Base-by-base conservation (phyloP, 1,140 invertebrate species). In the Grapholita molesta region DNA sequence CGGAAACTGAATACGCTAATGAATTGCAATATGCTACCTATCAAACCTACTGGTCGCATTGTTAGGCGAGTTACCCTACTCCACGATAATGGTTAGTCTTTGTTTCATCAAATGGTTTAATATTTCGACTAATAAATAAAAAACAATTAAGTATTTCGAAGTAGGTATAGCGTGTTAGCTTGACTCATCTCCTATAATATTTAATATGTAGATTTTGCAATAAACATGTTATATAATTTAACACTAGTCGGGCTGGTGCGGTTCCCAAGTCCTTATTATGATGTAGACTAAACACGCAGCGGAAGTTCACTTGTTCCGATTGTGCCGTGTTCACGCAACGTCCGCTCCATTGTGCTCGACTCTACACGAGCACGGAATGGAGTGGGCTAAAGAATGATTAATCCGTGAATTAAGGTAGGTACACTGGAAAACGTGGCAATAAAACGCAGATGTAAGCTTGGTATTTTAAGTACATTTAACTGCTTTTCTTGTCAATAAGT, bases 261-360 rank as follows among this genome's bases (percentile, higher is more conserved):
- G 42, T 48, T 48, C 42, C 42, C 42, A 48, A 48, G 42, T 48
- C 7, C 28, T 61, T 8, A 61, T 61, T 61, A 28, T 61, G 55
- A 23, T 61, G 55, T 61, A 61, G 55, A 72, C 42, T 52, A 66
- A 67, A 66, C 64, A 70, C 67, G 68, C 76, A 75, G 68, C 83
- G 83, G 83, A 87, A 84, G 80, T 79, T 66, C 69, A 70, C 75
- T 73, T 77, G 70, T 80, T 79, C 77, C 77, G 82, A 82, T 81
- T 79, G 80, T 80, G 70, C 75, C 75, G 70, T 42, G 70, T 71
- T 77, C 74, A 79, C 76, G 76, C 80, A 88, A 88, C 83, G 82
- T 88, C 86, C 86, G 86, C 57, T 76, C 72, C 74, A 81, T 85
- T 88, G 86, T 86, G 70, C 57, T 30, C 48, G 48, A 15, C 78